Evolutionary conservation across 2,797 vertebrate genomes (phyloP).

Genomic region (Leptodactylus fallax): DNA sequence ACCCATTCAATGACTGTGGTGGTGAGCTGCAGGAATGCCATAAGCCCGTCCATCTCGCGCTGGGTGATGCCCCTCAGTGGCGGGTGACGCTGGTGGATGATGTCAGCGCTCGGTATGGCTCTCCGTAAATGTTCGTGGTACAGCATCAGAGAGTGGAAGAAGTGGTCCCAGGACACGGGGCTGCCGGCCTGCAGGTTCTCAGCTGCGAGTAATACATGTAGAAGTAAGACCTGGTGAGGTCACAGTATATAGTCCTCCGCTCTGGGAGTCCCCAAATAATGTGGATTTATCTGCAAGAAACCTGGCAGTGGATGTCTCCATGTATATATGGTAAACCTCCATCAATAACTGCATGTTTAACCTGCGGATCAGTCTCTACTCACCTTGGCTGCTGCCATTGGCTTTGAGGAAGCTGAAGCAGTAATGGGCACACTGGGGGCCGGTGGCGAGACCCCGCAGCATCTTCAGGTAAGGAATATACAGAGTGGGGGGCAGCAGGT

Average conservation of each 20-base stretch:
- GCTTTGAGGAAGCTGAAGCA: slow-evolving; percentile 96
- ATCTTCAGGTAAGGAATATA: slow-evolving; percentile 96
- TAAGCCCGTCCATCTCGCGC: slow-evolving; percentile 93
- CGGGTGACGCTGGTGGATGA: slow-evolving; percentile 90
- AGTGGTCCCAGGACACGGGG: slow-evolving; percentile 97
- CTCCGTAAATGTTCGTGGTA: slow-evolving; percentile 95
- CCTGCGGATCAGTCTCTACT: slow-evolving; percentile 65
- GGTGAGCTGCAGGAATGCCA: slow-evolving; percentile 91
- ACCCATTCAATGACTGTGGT: slow-evolving; percentile 94
- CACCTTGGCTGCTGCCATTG: slow-evolving; percentile 94
- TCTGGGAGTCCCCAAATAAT: no score
- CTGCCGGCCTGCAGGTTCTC: slow-evolving; percentile 95
- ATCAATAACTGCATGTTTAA: no score
- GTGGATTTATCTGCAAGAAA: no score
- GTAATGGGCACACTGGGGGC: slow-evolving; percentile 95
- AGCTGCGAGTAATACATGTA: slow-evolving; percentile 70
- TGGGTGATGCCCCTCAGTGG: slow-evolving; percentile 95
- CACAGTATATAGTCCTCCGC: no score
- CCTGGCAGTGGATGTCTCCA: no score
- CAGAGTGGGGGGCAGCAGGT: slow-evolving; percentile 92
- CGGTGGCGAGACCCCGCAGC: slow-evolving; percentile 91
- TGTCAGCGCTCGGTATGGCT: slow-evolving; percentile 90
- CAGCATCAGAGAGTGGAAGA: slow-evolving; percentile 96
- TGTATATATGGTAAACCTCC: no score
- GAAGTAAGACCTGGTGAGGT: neutral